Evolutionary conservation across 2,888 invertebrate species (phyloP), one percentile per base, ranked within the genome.

Genomic region (Alloscopus bannaensis): DNA sequence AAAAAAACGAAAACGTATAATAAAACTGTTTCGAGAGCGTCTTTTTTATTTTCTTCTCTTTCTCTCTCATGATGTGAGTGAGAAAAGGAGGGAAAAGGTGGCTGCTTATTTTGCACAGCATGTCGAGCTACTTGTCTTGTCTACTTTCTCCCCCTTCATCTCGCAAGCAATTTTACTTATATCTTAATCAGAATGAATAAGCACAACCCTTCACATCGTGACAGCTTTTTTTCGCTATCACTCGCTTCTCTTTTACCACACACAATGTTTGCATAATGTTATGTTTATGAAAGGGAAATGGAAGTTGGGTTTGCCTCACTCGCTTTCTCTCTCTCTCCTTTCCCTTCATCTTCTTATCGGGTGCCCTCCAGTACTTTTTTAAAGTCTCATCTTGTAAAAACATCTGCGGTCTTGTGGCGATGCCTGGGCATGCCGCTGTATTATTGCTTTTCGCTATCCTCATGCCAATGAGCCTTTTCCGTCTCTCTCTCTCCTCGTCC

Each of bases 111-210:
- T 47, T 47, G 47, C 47, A 47, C 47, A 47, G 11, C 47, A 47
- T 47, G 47, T 47, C 47, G 4, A 6, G 11, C 47, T 47, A 6
- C 47, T 13, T 6, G n/a, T n/a, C 47, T 26, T 55, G 28, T 55
- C 28, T 28, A 24, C 55, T 28, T 55, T 24, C 11, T n/a, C n/a
- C n/a, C n/a, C 24, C 55, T 47, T 47, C 47, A 47, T 47, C 47
- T 47, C n/a, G 47, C 11, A 47, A 55, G 55, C 55, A 55, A 26
- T 55, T 55, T 55, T 28, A 16, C 55, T 55, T 55, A 55, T 55
- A 55, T 55, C 55, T 55, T 55, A 55, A 55, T 55, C 55, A 55
- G 55, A 55, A 55, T 55, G 55, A 55, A 55, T 55, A 55, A 55
- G 55, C 26, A 28, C 55, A 55, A 55, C 55, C 22, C 55, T 55